Evolutionary conservation across 1,140 invertebrate species (phyloP).

Genomic region (Cydia amplana): DNA sequence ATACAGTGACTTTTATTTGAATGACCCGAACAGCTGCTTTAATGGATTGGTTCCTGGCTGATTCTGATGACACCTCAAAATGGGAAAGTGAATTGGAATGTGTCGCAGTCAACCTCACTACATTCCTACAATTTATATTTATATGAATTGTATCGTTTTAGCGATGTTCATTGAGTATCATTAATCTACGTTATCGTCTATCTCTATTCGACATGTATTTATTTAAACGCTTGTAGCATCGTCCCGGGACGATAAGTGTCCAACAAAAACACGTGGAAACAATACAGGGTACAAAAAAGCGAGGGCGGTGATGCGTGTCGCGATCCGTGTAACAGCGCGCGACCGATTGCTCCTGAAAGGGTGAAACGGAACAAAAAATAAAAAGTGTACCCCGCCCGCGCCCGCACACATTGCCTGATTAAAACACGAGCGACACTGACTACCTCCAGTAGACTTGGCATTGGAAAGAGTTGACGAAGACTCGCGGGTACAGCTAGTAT

Average conservation of each 20-base stretch:
- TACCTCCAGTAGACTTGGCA: neutral
- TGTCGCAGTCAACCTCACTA: too few species aligned
- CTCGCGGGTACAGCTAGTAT: neutral
- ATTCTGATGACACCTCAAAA: too few species aligned
- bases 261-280: constrained; percentile 49
- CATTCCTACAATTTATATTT: too few species aligned
- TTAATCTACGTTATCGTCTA: too few species aligned
- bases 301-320: constrained; percentile 58
- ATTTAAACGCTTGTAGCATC: neutral
- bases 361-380: constrained; percentile 58
- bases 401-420: constrained; percentile 57
- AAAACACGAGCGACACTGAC: constrained; percentile 53
- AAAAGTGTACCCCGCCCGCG: constrained; percentile 50
- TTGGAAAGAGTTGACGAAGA: neutral
- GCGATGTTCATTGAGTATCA: too few species aligned
- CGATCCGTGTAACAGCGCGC: constrained; percentile 63
- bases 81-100: too few species aligned
- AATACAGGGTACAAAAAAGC: constrained; percentile 44
- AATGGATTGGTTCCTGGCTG: too few species aligned
- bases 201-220: too few species aligned
- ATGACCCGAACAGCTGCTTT: too few species aligned
- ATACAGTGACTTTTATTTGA: too few species aligned
- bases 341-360: constrained; percentile 70
- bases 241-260: constrained; percentile 25
- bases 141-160: too few species aligned